Conservation (phyloP, 2,113 vertebrate species). For the Chamaetylas fuelleborni region DNA sequence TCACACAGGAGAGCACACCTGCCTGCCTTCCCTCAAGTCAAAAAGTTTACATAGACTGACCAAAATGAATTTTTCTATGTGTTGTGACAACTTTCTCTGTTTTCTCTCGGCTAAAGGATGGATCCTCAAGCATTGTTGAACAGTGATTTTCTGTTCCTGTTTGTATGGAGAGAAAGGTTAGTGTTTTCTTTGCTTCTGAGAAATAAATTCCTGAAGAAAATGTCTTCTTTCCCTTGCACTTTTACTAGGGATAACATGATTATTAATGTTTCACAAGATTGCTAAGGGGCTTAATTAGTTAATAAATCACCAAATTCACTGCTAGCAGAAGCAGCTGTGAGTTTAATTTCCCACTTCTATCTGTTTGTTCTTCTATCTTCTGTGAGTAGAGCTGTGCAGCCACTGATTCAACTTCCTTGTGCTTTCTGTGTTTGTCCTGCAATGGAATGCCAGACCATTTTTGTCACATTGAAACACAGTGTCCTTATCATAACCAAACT, state of each 20-base stretch:
- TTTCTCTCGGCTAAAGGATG: neutral
- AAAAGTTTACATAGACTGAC: neutral
- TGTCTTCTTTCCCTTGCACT: neutral
- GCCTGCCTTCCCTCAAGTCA: neutral
- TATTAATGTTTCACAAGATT: neutral
- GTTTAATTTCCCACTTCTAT: neutral
- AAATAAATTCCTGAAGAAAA: neutral
- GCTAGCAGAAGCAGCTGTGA: neutral
- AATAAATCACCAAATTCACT: slow-evolving; percentile 16
- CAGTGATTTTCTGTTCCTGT: neutral
- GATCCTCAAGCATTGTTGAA: neutral
- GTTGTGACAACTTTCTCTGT: neutral
- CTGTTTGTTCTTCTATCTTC: neutral
- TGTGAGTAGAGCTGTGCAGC: neutral
- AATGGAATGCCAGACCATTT: neutral
- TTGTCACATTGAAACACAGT: neutral
- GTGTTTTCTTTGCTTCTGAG: neutral
- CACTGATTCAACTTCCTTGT: neutral
- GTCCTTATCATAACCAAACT: neutral
- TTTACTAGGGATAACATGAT: neutral
- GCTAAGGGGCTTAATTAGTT: neutral
- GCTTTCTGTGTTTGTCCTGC: neutral
- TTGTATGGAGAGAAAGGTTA: neutral
- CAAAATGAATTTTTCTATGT: neutral
- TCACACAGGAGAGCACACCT: neutral